Evolutionary conservation across 1,140 invertebrate species (phyloP).

Genomic region (Oryctes rhinoceros): DNA sequence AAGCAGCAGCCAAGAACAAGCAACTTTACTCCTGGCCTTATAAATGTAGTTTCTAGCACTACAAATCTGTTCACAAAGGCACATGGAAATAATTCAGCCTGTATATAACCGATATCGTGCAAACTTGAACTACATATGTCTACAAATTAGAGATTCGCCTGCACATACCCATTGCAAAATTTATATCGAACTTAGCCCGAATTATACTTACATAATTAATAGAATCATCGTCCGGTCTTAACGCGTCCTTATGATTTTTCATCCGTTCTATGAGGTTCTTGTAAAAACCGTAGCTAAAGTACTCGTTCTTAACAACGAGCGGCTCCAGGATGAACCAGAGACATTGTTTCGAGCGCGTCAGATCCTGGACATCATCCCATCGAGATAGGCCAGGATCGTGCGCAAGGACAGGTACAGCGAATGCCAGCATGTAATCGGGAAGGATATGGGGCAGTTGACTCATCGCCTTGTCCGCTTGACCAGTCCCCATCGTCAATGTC

Average conservation of each 20-base stretch:
- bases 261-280: slow-evolving; percentile 91
- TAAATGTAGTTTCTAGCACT: too few species aligned
- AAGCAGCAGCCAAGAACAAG: too few species aligned
- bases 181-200: too few species aligned
- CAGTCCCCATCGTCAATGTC: slow-evolving; percentile 69
- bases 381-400: slow-evolving; percentile 87
- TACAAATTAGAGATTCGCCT: too few species aligned
- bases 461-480: slow-evolving; percentile 71
- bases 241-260: slow-evolving; percentile 90
- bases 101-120: too few species aligned
- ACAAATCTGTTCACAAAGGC: too few species aligned
- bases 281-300: slow-evolving; percentile 96
- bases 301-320: slow-evolving; percentile 90
- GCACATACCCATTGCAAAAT: too few species aligned
- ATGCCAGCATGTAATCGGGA: slow-evolving; percentile 96
- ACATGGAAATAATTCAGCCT: too few species aligned
- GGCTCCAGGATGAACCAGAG: slow-evolving; percentile 95
- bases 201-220: slow-evolving; percentile 77
- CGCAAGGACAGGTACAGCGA: slow-evolving; percentile 91
- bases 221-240: slow-evolving; percentile 81
- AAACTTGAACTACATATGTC: too few species aligned
- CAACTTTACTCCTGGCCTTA: too few species aligned
- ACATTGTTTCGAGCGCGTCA: slow-evolving; percentile 83
- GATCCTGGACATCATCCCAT: slow-evolving; percentile 77
- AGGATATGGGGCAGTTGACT: slow-evolving; percentile 84